Evolutionary conservation across 2,888 invertebrate species (phyloP).

Genomic region (Caenorhabditis becei): DNA sequence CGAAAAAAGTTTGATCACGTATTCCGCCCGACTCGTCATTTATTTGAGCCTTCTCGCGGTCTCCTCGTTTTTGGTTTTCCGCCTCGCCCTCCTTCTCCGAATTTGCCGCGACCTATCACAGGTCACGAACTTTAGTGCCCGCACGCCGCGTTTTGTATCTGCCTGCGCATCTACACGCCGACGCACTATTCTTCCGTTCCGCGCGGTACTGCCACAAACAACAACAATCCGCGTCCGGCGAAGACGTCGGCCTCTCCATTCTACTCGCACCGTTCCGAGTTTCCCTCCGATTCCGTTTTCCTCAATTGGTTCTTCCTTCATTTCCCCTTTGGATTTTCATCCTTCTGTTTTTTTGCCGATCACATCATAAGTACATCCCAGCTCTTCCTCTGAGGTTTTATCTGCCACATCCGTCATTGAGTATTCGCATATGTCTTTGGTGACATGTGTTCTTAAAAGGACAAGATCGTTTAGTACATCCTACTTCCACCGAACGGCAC

Average conservation of each 20-base stretch:
- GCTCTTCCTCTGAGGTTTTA: neutral
- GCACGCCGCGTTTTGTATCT: constrained; percentile 59
- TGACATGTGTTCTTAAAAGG: constrained; percentile 14
- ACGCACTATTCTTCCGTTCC: constrained; percentile 43
- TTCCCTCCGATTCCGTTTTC: constrained; percentile 16
- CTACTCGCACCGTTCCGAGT: constrained; percentile 38
- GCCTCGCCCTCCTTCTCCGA: constrained; percentile 50
- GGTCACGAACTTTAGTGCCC: constrained; percentile 62
- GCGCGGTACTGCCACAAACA: constrained; percentile 60
- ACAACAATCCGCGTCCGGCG: constrained; percentile 59
- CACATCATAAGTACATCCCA: neutral
- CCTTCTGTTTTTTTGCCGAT: neutral
- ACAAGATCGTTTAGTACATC: constrained; percentile 3
- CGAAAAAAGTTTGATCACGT: constrained; percentile 64
- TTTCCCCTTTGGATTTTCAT: neutral
- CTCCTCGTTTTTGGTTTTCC: constrained; percentile 58
- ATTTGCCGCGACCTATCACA: constrained; percentile 61
- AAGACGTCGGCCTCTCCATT: constrained; percentile 41
- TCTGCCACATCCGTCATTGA: neutral
- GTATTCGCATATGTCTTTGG: neutral
- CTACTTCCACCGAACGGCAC: constrained; percentile 29
- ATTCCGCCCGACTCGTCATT: constrained; percentile 64
- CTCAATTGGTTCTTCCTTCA: neutral
- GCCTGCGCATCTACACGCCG: constrained; percentile 56
- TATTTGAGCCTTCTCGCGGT: constrained; percentile 59